A percentile compares a stretch with the other conserved stretches of the same genome.
These are phyloP conservation scores for Anaspis maculata DNA, from an alignment of 2,888 invertebrate genomes.

Conservation along the genomic window DNA sequence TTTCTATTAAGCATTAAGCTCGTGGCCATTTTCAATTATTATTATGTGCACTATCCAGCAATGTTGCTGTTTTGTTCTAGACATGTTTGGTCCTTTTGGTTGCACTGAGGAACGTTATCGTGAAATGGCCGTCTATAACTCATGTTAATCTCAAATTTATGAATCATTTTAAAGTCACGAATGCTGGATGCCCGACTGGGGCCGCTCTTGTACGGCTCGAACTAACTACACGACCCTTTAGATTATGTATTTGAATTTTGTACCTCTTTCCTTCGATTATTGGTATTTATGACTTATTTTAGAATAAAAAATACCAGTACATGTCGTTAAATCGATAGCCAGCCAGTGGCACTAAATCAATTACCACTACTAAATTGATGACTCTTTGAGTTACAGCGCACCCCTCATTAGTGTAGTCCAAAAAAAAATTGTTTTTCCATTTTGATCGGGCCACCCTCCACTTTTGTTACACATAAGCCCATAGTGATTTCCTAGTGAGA, in stretches of 20 bases:
- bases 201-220: constrained; percentile 15
- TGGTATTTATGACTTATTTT: constrained; percentile 23
- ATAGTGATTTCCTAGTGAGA: no score
- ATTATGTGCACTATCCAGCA: no score
- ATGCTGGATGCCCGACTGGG: constrained; percentile 25
- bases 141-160: constrained; percentile 33
- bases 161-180: constrained; percentile 31
- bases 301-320: not conserved
- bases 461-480: no score
- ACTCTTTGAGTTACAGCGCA: no score
- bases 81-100: constrained; percentile 13
- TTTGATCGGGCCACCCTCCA: no score
- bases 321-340: not conserved
- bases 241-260: constrained; percentile 29
- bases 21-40: no score
- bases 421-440: no score
- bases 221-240: constrained; percentile 26
- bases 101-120: constrained; percentile 15
- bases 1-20: no score
- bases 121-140: constrained; percentile 26
- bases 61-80: no score
- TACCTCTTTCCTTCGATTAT: constrained; percentile 27
- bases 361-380: no score
- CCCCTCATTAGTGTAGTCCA: no score
- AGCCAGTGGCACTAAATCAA: no score